These are phyloP conservation scores for Myotis lucifugus DNA, from an alignment of 2,113 vertebrate species.

Conservation along the genomic window DNA sequence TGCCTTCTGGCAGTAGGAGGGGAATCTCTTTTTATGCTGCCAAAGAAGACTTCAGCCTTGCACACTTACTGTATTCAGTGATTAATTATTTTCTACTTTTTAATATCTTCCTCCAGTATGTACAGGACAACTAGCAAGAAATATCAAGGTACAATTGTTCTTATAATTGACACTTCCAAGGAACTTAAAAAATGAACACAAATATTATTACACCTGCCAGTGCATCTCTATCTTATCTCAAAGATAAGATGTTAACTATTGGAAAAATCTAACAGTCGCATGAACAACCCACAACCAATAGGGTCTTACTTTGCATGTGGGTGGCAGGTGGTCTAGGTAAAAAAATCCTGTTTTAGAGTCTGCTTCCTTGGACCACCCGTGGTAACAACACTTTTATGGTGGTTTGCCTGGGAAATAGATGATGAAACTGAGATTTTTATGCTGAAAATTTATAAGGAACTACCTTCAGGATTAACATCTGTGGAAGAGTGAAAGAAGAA, in stretches of 20 bases:
- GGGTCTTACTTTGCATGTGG: not conserved
- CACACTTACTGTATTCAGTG: not conserved
- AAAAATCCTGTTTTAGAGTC: not conserved
- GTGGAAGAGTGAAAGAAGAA: not conserved
- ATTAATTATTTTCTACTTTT: not conserved
- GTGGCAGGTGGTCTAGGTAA: not conserved
- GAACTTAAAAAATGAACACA: not conserved
- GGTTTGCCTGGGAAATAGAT: not conserved
- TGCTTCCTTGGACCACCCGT: not conserved
- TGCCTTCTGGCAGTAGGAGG: not conserved
- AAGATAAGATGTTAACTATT: not conserved
- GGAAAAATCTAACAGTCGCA: not conserved
- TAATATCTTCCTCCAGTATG: not conserved
- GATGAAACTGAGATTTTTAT: conserved; percentile 6
- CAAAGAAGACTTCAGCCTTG: not conserved
- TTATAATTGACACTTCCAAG: not conserved
- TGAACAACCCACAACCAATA: not conserved
- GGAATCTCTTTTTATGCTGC: not conserved
- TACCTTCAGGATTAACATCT: conserved; percentile 46
- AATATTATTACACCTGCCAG: not conserved
- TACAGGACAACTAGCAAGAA: not conserved
- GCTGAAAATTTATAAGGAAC: conserved; percentile 24
- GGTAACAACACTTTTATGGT: not conserved
- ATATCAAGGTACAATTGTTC: not conserved
- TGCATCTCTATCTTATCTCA: not conserved